phyloP scores from a whole-genome alignment of 1,140 invertebrate genomes.

The Coenobita brevimanus region DNA sequence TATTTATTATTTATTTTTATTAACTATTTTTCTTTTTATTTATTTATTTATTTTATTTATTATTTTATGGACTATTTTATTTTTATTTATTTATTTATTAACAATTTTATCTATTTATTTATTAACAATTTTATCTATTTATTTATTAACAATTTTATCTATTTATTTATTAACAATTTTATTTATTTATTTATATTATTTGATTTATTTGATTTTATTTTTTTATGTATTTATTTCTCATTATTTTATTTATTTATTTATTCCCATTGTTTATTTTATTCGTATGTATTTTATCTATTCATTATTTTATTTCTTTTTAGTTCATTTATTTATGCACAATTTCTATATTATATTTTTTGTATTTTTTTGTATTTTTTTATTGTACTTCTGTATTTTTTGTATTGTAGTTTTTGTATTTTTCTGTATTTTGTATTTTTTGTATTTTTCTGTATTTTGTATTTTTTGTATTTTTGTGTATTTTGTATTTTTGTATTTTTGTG shows the following conservation, averaged over 20 bases:
- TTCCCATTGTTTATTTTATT: no score
- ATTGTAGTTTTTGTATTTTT: no score
- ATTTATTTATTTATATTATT: background rate
- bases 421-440: no score
- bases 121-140: background rate
- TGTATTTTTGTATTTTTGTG: no score
- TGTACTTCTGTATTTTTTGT: no score
- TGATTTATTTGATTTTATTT: background rate
- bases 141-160: background rate
- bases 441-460: no score
- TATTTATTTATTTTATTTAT: background rate
- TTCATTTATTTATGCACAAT: no score
- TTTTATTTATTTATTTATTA: background rate
- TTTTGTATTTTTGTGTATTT: no score
- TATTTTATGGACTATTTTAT: background rate
- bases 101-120: background rate
- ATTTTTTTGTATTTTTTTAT: no score
- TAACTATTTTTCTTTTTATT: background rate
- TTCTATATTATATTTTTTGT: no score
- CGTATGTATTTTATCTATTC: no score
- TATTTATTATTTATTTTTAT: background rate
- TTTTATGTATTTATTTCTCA: background rate
- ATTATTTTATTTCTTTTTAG: no score
- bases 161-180: background rate
- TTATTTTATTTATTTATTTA: constrained; percentile 5